Conservation (phyloP, 2,888 invertebrate genomes). For the Cephus sareptanus region DNA sequence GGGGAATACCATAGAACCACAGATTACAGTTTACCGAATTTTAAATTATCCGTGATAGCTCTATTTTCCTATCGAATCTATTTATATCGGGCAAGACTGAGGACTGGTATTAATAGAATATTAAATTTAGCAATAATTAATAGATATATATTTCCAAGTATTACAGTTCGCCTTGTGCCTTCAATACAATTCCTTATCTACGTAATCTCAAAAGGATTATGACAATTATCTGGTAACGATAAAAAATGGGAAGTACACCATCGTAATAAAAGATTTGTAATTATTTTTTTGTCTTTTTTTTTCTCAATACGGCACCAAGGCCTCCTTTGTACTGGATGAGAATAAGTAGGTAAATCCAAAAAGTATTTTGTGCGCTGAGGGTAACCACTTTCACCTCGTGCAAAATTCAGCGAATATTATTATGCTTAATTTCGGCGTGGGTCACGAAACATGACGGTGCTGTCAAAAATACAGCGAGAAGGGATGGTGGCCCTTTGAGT, state of each 20-base stretch:
- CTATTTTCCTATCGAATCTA: too few relatives aligned
- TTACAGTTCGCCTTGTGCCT: slow-evolving; percentile 1
- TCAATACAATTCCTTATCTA: not conserved
- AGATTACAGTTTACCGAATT: too few relatives aligned
- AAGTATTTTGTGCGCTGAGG: not conserved
- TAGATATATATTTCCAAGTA: slow-evolving; percentile 4
- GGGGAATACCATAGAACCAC: too few relatives aligned
- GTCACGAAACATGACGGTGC: too few relatives aligned
- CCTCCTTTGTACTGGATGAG: slow-evolving; percentile 1
- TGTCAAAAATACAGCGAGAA: too few relatives aligned
- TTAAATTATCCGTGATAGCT: too few relatives aligned
- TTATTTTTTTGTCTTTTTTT: not conserved
- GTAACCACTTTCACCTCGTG: not conserved
- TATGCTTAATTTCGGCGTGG: too few relatives aligned
- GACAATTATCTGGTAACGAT: not conserved
- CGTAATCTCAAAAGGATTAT: not conserved
- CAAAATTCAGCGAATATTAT: too few relatives aligned
- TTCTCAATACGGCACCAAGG: not conserved
- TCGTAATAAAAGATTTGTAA: not conserved
- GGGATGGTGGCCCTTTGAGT: not conserved
- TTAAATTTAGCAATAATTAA: not conserved
- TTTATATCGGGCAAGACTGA: too few relatives aligned
- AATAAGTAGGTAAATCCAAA: not conserved
- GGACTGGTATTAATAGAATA: too few relatives aligned
- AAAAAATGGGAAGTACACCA: not conserved